phyloP scores from a whole-genome alignment of 2,888 invertebrate genomes.

The Bruchidius siliquastri region DNA sequence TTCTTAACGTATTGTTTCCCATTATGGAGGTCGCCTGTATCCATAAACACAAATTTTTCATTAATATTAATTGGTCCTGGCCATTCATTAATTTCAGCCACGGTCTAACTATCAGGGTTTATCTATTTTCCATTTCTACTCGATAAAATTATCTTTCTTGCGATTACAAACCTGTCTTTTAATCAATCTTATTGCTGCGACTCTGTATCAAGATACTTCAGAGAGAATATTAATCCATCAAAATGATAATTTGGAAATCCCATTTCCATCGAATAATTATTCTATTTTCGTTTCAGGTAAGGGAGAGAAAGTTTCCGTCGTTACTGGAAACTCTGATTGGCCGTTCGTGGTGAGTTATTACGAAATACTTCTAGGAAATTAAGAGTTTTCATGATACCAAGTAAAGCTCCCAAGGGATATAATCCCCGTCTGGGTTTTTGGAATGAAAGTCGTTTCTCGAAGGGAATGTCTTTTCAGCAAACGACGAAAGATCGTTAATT shows the following conservation, averaged over 20 bases:
- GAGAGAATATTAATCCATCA: not conserved
- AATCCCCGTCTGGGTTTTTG: not conserved
- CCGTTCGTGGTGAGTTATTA: not conserved
- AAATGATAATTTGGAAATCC: not conserved
- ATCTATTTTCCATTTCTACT: not conserved
- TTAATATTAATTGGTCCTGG: too few relatives aligned
- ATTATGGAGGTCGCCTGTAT: too few relatives aligned
- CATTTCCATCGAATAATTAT: not conserved
- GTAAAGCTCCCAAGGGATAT: not conserved
- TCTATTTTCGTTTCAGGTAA: not conserved
- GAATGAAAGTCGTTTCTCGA: not conserved
- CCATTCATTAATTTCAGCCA: too few relatives aligned
- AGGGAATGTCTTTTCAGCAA: not conserved
- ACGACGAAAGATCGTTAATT: not conserved
- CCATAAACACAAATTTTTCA: too few relatives aligned
- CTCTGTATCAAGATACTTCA: not conserved
- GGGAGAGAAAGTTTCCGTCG: not conserved
- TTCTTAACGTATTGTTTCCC: too few relatives aligned
- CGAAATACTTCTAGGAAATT: not conserved
- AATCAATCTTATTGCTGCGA: not conserved
- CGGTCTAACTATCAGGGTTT: too few relatives aligned
- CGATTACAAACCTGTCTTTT: not conserved
- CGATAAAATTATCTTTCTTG: not conserved
- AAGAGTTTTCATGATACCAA: not conserved
- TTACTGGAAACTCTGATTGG: not conserved